Evolutionary conservation across 2,888 invertebrate species (phyloP), one percentile per base, ranked within the genome.

Genomic region (Himalopsyche japonica): DNA sequence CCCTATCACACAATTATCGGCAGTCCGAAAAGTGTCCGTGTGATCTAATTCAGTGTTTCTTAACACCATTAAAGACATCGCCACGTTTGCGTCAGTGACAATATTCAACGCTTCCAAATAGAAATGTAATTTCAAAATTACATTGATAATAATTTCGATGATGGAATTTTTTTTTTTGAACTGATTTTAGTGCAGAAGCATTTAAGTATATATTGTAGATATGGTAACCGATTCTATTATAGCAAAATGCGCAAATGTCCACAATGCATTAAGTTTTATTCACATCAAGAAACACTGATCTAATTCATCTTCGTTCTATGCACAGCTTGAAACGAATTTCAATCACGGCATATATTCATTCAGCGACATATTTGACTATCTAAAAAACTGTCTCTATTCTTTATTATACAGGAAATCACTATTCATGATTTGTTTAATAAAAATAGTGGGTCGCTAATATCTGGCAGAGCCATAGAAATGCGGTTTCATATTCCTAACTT

Each of bases 271-370:
- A n/a, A n/a, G n/a, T n/a, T n/a, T n/a, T n/a, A 10, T 43, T 15
- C 15, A 3, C 43, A 20, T 70, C 20, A 27, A 27, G 30, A 70
- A 70, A 27, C 43, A 37, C 20, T 18, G 47, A 37, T 47, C 12
- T 10, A 79, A 30, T 18, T 32, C 30, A 47, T 80, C n/a, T 57
- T 32, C 64, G 37, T 80, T 57, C 57, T 43, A 64, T 15, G 80
- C 80, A 80, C 80, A 80, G 80, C 80, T 64, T 32, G 64, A 64
- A 79, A 80, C 57, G 37, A 30, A 37, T 80, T 57, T 80, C n/a
- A 64, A 18, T 57, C 27, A 27, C 48, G 27, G 7, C 20, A 24
- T 37, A 64, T 32, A 77, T 37, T 77, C 77, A 77, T 37, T 7
- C 37, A n/a, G 37, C 20, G 77, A 77, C 37, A 77, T 77, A 77